Evolutionary conservation across 2,113 vertebrate species (phyloP), one percentile per base, ranked within the genome.

Genomic region (Axis porcinus): DNA sequence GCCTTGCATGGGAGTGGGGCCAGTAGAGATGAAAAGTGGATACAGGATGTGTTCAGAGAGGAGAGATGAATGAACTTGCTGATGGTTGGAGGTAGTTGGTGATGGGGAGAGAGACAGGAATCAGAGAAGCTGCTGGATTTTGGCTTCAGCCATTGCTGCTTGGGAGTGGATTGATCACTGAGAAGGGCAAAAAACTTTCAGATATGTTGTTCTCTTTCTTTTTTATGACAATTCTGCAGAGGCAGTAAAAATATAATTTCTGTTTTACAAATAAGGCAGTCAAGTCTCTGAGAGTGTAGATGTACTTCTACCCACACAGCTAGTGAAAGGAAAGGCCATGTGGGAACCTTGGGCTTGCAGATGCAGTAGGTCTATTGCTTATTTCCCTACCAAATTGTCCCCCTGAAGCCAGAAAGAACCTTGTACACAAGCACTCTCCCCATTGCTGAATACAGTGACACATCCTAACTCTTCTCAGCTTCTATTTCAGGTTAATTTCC

Each of bases 401-500:
- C 25, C 7, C 3, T 19, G 33, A 47, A 47, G 36, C 40, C 43
- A 43, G 83, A 55, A 70, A 30, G 27, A 30, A 30, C 33, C 33
- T n/a, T 9, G 2, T 2, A 10, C 36, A 13, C 6, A 17, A 70
- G 30, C 27, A 6, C 43, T 16, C 5, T 27, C n/a, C 27, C 90
- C 25, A 1, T 3, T 3, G 30, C 58, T 6, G 28, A 54, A 55
- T 6, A n/a, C 7, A 36, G 21, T 74, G 64, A 82, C 64, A 27
- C 50, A 81, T 27, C 58, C 45, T 23, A 33, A 33, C 21, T 83
- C 82, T 88, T 89, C 55, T 45, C 83, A 30, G 16, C 79, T 19
- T 96, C 78, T 86, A 70, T 93, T 96, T 93, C 9, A 1, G 85
- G 82, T 47, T 78, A 50, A 62, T 33, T 86, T 82, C 60, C 94